Base-by-base conservation (phyloP, 2,888 invertebrate species). In the Corythucha ciliata region DNA sequence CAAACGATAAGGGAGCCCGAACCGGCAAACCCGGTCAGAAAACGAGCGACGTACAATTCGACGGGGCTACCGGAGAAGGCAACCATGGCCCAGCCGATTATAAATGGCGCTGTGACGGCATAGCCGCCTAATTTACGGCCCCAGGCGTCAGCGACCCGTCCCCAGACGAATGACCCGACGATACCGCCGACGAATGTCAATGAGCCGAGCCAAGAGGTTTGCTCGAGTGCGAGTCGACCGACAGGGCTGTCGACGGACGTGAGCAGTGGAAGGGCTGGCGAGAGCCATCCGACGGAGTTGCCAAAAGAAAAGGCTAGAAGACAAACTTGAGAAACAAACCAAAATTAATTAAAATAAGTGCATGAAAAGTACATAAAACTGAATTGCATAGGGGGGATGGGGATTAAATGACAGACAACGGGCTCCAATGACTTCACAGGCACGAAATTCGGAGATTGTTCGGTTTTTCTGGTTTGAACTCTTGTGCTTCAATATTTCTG, bases 71-170 rank as follows among this genome's bases (percentile, higher is more conserved):
- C 65, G 0, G 76, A 70, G 21, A 74, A 66, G 2, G 72, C 67
- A 33, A 77, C 73, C 2, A 76, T 62, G 0, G 75, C 54, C 78
- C 80, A 83, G 2, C 77, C 75, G 26, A 76, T 10, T 62, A 77
- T 65, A 36, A 70, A 70, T 0, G 80, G 78, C 1, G 78, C 46
- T 0, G 71, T 66, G 0, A 77, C 64, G 21, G 34, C 24, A 0
- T 74, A 48, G 0, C 76, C 74, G 2, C 74, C 72, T 20, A 67
- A 65, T 62, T 74, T 75, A 25, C 78, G 69, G 1, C 79, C 79
- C 22, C 74, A 64, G 6, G 57, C 68, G 53, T 77, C 71, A 0
- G 75, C 68, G 1, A 74, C 34, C 1, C 65, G 37, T 0, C 77
- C 74, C 49, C 69, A 69, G 0, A 72, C 27, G 0, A 72, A 70